A percentile compares a stretch with the other conserved stretches of the same genome.
Evolutionary conservation across 92 coral and sea anemone species (phyloP).

Genomic region (Parazoanthus atlanticus): DNA sequence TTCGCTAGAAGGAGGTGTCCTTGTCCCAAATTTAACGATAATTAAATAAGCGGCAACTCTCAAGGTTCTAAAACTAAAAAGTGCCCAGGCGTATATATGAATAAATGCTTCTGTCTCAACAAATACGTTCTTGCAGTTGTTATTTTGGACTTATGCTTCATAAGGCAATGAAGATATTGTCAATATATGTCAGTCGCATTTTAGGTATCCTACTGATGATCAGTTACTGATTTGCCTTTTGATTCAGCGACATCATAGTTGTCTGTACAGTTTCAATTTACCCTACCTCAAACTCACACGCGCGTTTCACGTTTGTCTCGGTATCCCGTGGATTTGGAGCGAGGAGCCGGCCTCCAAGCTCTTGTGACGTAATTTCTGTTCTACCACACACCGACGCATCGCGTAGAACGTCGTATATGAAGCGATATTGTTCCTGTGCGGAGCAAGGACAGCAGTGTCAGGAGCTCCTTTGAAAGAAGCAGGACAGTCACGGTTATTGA

Average conservation of each 20-base stretch:
- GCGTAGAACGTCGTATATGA: slow-evolving; percentile 81
- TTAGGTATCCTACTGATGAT: not conserved
- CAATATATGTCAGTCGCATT: too few species aligned
- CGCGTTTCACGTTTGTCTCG: slow-evolving; percentile 51
- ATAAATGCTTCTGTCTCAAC: too few species aligned
- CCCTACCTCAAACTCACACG: slow-evolving; percentile 73
- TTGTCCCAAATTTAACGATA: too few species aligned
- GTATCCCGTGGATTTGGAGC: slow-evolving; percentile 70
- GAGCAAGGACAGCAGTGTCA: not conserved
- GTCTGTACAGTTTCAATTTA: not conserved
- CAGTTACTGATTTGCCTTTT: too few species aligned
- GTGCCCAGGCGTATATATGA: too few species aligned
- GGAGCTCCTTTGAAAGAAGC: not conserved
- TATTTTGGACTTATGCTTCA: too few species aligned
- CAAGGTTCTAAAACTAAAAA: too few species aligned
- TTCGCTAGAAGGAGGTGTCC: too few species aligned
- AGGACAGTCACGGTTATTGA: not conserved
- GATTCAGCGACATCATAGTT: too few species aligned
- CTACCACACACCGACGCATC: slow-evolving; percentile 87
- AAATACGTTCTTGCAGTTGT: too few species aligned
- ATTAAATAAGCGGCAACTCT: too few species aligned
- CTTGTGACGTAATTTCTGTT: slow-evolving; percentile 82
- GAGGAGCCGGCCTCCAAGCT: slow-evolving; percentile 67
- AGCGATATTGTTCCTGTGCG: slow-evolving; percentile 88
- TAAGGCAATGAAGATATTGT: too few species aligned